phyloP scores from a whole-genome alignment of 2,113 vertebrate species.

The Dromiciops gliroides region DNA sequence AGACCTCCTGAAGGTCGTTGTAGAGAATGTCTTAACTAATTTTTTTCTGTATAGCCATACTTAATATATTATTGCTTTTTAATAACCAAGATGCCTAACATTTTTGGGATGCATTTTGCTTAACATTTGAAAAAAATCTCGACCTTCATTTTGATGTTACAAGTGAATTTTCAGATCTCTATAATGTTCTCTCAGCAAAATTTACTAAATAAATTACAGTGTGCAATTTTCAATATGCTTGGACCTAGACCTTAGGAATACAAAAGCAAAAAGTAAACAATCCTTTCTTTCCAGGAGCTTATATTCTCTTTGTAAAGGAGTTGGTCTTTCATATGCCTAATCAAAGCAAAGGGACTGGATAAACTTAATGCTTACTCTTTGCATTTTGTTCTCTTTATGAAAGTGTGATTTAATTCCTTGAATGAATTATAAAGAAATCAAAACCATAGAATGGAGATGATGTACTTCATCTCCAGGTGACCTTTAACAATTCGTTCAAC shows the following conservation, averaged over 20 bases:
- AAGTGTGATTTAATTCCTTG: background rate
- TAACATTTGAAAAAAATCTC: background rate
- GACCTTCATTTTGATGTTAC: background rate
- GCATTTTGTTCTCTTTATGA: background rate
- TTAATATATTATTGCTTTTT: background rate
- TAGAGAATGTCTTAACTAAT: constrained; percentile 33
- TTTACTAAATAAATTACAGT: background rate
- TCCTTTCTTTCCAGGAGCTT: background rate
- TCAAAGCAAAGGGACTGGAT: background rate
- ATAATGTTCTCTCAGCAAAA: background rate
- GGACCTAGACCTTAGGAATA: background rate
- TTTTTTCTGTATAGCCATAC: background rate
- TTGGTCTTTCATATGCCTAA: background rate
- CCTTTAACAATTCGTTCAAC: background rate
- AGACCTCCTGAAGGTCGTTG: constrained; percentile 47
- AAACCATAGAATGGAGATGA: background rate
- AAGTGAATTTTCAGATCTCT: background rate
- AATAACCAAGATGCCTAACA: rapidly evolving
- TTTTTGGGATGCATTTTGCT: background rate
- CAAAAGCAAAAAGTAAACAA: background rate
- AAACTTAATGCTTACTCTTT: background rate
- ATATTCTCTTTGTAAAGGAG: background rate
- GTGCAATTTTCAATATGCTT: background rate
- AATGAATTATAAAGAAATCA: background rate
- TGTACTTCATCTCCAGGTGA: background rate